Evolutionary conservation across 2,888 invertebrate species (phyloP).

Genomic region (Idaea straminata): DNA sequence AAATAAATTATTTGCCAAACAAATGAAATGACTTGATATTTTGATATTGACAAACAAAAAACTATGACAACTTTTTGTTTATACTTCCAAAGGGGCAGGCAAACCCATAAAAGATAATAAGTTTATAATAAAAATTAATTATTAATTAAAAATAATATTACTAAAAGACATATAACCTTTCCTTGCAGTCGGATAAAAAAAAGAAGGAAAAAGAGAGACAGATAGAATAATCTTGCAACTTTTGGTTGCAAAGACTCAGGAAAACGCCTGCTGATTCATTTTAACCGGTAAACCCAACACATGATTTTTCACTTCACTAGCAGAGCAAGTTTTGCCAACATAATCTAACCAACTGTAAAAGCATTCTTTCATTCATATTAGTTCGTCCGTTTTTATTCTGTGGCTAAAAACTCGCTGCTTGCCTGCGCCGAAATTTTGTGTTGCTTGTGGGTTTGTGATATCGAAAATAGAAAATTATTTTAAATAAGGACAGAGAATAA

Average conservation of each 20-base stretch:
- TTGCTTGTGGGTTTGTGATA: conserved; percentile 10
- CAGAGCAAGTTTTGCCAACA: not conserved
- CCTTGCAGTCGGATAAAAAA: no score
- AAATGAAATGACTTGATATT: not conserved
- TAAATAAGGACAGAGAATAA: not conserved
- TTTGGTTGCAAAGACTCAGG: no score
- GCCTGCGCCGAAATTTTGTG: not conserved
- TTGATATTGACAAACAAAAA: not conserved
- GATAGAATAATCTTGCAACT: no score
- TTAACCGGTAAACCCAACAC: not conserved
- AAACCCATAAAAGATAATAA: no score
- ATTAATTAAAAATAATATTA: no score
- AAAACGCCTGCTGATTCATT: no score
- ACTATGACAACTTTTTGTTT: not conserved
- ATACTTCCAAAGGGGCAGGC: no score
- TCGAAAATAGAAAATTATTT: conserved; percentile 14
- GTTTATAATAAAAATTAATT: no score
- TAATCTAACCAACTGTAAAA: not conserved
- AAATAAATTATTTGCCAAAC: not conserved
- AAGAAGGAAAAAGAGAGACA: no score
- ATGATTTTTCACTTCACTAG: not conserved
- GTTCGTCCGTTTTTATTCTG: not conserved
- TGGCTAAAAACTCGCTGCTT: not conserved
- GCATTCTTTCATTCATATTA: not conserved
- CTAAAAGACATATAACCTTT: no score